Conservation (phyloP, 2,888 invertebrate species). For the Apamea anceps region DNA sequence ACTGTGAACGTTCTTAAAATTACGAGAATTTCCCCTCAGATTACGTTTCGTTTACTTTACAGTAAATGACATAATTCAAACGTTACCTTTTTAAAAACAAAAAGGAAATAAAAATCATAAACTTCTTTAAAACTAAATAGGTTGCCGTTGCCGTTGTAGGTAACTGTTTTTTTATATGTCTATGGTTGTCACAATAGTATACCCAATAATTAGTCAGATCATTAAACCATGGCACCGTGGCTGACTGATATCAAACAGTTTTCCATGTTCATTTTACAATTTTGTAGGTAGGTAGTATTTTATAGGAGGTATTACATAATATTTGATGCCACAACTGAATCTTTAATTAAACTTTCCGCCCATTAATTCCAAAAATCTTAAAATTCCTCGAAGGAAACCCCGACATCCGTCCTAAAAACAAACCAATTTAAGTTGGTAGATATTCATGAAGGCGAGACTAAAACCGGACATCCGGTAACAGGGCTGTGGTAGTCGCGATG, state of each 20-base stretch:
- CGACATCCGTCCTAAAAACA: conserved; percentile 30
- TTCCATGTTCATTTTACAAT: background rate
- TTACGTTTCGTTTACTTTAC: background rate
- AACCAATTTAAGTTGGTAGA: conserved; percentile 53
- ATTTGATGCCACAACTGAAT: background rate
- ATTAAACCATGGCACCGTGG: background rate
- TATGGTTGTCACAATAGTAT: too few species aligned
- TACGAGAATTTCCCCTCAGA: too few species aligned
- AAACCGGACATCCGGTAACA: conserved; percentile 57
- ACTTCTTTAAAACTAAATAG: too few species aligned
- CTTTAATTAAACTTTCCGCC: background rate
- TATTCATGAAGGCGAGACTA: conserved; percentile 53
- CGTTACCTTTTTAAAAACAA: background rate
- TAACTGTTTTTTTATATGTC: too few species aligned
- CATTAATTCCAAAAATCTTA: background rate
- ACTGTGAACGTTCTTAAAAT: too few species aligned
- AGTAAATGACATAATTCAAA: background rate
- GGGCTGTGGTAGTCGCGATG: conserved; percentile 35
- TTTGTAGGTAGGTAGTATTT: too few species aligned
- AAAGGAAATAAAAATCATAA: background rate
- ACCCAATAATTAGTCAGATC: too few species aligned
- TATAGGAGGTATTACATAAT: background rate
- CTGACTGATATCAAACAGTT: background rate
- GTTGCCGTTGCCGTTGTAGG: too few species aligned
- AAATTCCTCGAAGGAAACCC: conserved; percentile 8